These are phyloP conservation scores for Periophthalmus magnuspinnatus DNA, from an alignment of 2,797 vertebrate genomes.

Conservation along the genomic window DNA sequence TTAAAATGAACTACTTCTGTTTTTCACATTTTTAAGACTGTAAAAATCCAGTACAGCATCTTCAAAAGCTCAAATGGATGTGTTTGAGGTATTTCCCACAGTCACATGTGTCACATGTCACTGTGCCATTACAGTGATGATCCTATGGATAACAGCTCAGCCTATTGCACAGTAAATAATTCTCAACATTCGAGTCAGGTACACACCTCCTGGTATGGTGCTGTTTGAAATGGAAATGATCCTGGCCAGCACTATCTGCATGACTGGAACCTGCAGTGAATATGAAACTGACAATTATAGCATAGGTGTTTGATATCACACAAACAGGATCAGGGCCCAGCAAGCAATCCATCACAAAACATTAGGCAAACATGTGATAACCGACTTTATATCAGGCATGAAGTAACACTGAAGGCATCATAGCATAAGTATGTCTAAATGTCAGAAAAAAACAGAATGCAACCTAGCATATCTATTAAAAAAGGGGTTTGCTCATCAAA, in stretches of 20 bases:
- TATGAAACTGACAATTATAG: conserved; percentile 45
- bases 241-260: conserved; percentile 27
- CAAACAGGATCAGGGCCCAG: conserved; percentile 2
- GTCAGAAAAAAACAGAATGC: background rate
- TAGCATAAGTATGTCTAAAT: background rate
- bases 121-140: background rate
- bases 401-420: background rate
- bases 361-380: background rate
- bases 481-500: too few species aligned
- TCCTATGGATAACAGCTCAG: background rate
- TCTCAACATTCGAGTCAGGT: conserved; percentile 13
- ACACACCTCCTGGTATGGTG: conserved; percentile 16
- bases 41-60: too few species aligned
- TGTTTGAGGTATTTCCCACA: background rate
- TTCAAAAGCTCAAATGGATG: background rate
- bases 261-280: conserved; percentile 45
- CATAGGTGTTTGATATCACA: conserved; percentile 30
- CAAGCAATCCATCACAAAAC: conserved; percentile 20
- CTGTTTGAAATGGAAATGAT: conserved; percentile 72
- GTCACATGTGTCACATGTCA: background rate
- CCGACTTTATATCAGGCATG: background rate
- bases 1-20: too few species aligned
- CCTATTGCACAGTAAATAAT: background rate
- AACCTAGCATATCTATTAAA: too few species aligned
- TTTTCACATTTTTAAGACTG: too few species aligned